Evolutionary conservation across 2,888 invertebrate species (phyloP), one percentile per base, ranked within the genome.

Genomic region (Athetis lepigone): DNA sequence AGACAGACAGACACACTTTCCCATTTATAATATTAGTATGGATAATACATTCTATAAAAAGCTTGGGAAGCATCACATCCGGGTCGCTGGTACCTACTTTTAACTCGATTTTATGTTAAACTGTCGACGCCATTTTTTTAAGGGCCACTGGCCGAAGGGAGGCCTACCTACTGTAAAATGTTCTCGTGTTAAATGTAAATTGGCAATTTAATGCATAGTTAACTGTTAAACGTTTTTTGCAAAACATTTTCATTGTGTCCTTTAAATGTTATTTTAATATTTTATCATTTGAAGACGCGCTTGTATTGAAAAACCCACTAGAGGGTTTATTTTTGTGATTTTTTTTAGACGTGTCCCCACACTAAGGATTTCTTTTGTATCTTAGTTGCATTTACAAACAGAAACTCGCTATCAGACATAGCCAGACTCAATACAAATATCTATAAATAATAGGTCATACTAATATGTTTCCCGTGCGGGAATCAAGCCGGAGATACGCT

Each of bases 11-110:
- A n/a, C n/a, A n/a, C n/a, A n/a, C n/a, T n/a, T n/a, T n/a, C n/a
- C n/a, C n/a, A n/a, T n/a, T n/a, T n/a, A n/a, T n/a, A 51, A 33
- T n/a, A 27, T 1, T 25, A 1, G 3, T 13, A 23, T 1, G 29
- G 47, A 37, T 33, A 33, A 2, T 27, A 2, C 6, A 13, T 21
- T 8, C 33, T 4, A 33, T 33, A 4, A 2, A 59, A 76, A 77
- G 29, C 64, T 77, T 77, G 77, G 75, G 75, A 54, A 69, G 11
- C 75, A 0, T 8, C 16, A 59, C 43, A 74, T 77, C 77, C 78
- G 68, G 68, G 78, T 77, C 52, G 33, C 4, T 11, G 29, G 21
- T 16, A 37, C 37, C 16, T 43, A 7, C 18, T 18, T n/a, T 27
- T 37, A 72, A 56, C 47, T 63, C 39, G 6, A 13, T 62, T 68